Conservation (phyloP, 1,140 invertebrate species). For the Ooceraea biroi region DNA sequence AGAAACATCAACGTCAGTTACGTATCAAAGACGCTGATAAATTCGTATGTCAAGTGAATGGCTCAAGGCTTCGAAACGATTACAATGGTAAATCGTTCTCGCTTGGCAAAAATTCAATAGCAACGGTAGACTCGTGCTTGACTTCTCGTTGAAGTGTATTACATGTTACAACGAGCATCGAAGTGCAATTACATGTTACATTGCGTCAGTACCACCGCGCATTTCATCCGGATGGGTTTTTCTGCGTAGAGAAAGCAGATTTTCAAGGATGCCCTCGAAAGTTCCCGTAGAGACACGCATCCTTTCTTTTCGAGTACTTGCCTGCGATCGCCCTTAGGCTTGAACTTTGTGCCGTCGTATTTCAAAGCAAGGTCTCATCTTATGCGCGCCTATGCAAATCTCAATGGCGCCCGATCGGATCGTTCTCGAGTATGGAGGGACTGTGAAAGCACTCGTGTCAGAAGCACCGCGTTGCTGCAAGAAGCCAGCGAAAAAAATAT, state of each 20-base stretch:
- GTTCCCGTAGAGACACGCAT: slow-evolving; percentile 12
- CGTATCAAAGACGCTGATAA: background rate
- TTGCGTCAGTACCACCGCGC: background rate
- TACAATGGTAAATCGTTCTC: background rate
- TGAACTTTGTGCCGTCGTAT: slow-evolving; percentile 36
- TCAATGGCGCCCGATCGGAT: slow-evolving; percentile 33
- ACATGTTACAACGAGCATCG: slow-evolving; percentile 19
- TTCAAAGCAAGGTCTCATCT: slow-evolving; percentile 49
- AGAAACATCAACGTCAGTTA: background rate
- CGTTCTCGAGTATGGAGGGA: background rate
- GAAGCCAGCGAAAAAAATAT: slow-evolving; percentile 2
- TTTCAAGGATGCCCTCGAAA: slow-evolving; percentile 40
- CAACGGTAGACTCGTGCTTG: background rate
- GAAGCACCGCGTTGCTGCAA: slow-evolving; percentile 5
- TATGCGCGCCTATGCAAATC: slow-evolving; percentile 51
- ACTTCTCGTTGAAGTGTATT: background rate
- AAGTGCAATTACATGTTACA: background rate
- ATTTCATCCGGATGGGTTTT: slow-evolving; percentile 1
- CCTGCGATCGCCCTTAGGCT: background rate
- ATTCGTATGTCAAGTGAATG: background rate
- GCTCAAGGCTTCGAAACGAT: background rate
- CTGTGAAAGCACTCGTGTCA: slow-evolving; percentile 37
- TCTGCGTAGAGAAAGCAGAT: background rate
- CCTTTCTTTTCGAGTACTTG: slow-evolving; percentile 31
- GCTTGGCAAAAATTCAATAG: slow-evolving; percentile 11